Conservation (phyloP, 2,888 invertebrate species). For the Chloroclysta siterata region DNA sequence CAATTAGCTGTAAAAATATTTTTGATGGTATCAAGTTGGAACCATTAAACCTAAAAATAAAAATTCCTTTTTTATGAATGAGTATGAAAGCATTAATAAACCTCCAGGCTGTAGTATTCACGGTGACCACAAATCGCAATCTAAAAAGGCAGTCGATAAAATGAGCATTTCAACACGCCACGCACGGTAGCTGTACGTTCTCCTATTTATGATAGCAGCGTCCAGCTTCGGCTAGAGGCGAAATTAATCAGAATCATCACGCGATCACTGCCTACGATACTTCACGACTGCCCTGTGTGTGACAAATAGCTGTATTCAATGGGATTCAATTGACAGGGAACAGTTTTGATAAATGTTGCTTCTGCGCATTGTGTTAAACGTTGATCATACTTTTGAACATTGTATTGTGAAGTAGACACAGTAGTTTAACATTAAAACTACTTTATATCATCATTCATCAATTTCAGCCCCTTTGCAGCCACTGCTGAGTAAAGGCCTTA, state of each 20-base stretch:
- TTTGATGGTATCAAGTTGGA: no score
- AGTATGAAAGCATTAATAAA: slow-evolving; percentile 1
- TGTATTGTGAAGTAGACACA: no score
- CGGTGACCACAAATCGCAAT: slow-evolving; percentile 24
- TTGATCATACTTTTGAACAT: no score
- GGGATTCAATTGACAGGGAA: slow-evolving; percentile 12
- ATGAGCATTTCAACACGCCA: slow-evolving; percentile 19
- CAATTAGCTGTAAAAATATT: no score
- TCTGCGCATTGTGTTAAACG: neutral
- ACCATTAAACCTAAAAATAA: no score
- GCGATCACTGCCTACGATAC: slow-evolving; percentile 11
- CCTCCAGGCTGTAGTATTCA: slow-evolving; percentile 4
- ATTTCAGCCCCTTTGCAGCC: no score
- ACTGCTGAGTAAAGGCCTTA: no score
- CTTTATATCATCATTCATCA: no score
- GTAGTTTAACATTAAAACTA: no score
- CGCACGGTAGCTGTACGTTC: slow-evolving; percentile 27
- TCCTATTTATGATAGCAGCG: slow-evolving; percentile 4
- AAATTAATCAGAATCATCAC: slow-evolving; percentile 29
- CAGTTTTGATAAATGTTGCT: slow-evolving; percentile 4
- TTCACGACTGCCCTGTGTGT: slow-evolving; percentile 10
- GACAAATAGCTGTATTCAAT: slow-evolving; percentile 19
- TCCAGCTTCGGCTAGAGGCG: slow-evolving; percentile 17
- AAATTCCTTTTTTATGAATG: no score
- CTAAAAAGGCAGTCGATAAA: slow-evolving; percentile 20